Conservation (phyloP, 2,888 invertebrate species). For the Galerucella pusilla region DNA sequence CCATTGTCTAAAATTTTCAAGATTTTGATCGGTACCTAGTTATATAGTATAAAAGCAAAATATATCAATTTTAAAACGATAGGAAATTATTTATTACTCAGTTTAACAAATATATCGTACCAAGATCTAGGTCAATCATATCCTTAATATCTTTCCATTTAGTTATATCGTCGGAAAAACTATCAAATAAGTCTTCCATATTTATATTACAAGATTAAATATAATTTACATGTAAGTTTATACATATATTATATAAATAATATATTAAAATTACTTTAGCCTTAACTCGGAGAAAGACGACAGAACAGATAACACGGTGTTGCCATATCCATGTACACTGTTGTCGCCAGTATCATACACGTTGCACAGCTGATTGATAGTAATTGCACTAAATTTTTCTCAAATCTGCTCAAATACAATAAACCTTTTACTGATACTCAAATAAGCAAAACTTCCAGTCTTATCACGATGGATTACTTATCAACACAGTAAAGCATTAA, state of each 20-base stretch:
- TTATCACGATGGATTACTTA: too few relatives aligned
- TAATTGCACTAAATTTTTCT: not conserved
- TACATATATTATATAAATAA: too few relatives aligned
- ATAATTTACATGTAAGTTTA: not conserved
- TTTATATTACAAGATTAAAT: constrained; percentile 33
- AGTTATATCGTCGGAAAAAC: constrained; percentile 46
- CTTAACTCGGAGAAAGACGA: constrained; percentile 32
- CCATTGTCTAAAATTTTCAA: constrained; percentile 38
- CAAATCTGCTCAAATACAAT: not conserved
- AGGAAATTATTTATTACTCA: constrained; percentile 15
- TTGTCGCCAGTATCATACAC: constrained; percentile 19
- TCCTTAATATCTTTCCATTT: constrained; percentile 47
- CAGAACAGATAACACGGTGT: constrained; percentile 21
- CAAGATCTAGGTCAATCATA: constrained; percentile 44
- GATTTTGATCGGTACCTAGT: not conserved
- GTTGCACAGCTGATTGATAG: constrained; percentile 11
- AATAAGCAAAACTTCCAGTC: not conserved
- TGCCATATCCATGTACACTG: constrained; percentile 18
- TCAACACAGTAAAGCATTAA: too few relatives aligned
- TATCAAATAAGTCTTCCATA: constrained; percentile 47
- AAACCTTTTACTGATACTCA: not conserved
- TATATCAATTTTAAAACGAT: not conserved
- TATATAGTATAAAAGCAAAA: constrained; percentile 5
- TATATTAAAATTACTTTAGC: constrained; percentile 30
- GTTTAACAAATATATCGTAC: constrained; percentile 36